Percentiles rank a stretch among this genome's conserved stretches.
phyloP scores from a whole-genome alignment of 1,140 invertebrate genomes.

The Magallana ariakensis region DNA sequence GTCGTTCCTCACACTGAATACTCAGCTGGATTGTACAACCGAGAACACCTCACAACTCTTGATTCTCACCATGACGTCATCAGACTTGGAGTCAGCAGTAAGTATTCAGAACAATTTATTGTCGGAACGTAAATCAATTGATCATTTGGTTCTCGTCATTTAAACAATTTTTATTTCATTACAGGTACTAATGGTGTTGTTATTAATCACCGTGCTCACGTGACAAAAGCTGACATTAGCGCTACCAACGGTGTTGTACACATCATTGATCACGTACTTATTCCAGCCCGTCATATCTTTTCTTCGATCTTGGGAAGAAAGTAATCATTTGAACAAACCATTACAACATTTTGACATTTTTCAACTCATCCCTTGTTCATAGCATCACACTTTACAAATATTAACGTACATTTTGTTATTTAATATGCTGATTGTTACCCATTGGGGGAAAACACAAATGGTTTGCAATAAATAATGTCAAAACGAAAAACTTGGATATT shows the following conservation, averaged over 20 bases:
- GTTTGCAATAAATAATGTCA: too few species aligned
- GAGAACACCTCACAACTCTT: slow-evolving; percentile 50
- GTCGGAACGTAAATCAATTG: too few species aligned
- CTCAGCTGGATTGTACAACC: slow-evolving; percentile 56
- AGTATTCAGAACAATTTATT: not conserved
- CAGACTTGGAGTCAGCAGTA: not conserved
- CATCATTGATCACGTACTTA: slow-evolving; percentile 91
- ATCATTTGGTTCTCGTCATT: too few species aligned
- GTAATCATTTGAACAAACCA: slow-evolving; percentile 16
- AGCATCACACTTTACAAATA: not conserved
- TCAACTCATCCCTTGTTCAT: not conserved
- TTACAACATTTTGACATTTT: not conserved
- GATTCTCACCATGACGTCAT: slow-evolving; percentile 53
- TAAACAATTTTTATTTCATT: not conserved
- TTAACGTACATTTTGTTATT: too few species aligned
- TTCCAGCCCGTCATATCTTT: slow-evolving; percentile 81
- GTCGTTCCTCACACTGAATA: slow-evolving; percentile 59
- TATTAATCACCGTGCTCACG: slow-evolving; percentile 84
- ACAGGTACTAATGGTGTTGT: slow-evolving; percentile 17
- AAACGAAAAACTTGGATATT: too few species aligned
- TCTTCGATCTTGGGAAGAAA: slow-evolving; percentile 21
- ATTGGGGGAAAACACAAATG: too few species aligned
- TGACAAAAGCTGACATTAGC: slow-evolving; percentile 88
- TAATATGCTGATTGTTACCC: too few species aligned
- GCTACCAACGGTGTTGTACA: slow-evolving; percentile 92